Percentiles rank a stretch among this genome's conserved stretches.
phyloP scores from a whole-genome alignment of 2,113 vertebrate species.

The Onychostoma macrolepis region DNA sequence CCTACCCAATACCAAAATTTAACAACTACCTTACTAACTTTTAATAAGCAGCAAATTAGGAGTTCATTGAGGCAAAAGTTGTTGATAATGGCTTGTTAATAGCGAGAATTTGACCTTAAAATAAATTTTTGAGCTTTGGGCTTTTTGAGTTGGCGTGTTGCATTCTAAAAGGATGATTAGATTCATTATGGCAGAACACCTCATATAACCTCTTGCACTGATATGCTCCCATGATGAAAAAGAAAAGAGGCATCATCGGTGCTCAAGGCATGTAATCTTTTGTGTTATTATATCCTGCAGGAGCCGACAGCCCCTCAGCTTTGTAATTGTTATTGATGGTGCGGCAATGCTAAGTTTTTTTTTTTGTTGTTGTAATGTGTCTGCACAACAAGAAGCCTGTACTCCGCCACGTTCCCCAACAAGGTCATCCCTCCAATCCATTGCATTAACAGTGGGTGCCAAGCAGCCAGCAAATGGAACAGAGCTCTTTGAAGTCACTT shows the following conservation, averaged over 20 bases:
- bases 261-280: slow-evolving; percentile 14
- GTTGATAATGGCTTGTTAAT: too few relatives aligned
- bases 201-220: slow-evolving; percentile 5
- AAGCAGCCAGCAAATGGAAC: neutral
- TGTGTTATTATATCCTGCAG: slow-evolving; percentile 36
- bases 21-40: too few relatives aligned
- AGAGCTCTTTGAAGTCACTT: neutral
- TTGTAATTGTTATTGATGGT: slow-evolving; percentile 42
- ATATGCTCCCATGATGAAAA: neutral
- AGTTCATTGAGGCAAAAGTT: too few relatives aligned
- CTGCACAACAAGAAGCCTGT: neutral
- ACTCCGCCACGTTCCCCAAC: neutral
- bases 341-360: neutral
- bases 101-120: too few relatives aligned
- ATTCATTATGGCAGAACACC: neutral
- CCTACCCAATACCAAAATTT: too few relatives aligned
- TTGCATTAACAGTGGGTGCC: slow-evolving; percentile 29
- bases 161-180: too few relatives aligned
- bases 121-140: too few relatives aligned
- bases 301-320: slow-evolving; percentile 20
- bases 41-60: too few relatives aligned
- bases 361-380: slow-evolving; percentile 1
- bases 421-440: slow-evolving; percentile 37
- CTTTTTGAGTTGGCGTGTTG: neutral
- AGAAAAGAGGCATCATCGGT: slow-evolving; percentile 1